A percentile compares a stretch with the other conserved stretches of the same genome.
phyloP scores from a whole-genome alignment of 2,797 vertebrate genomes.

The Parambassis ranga region DNA sequence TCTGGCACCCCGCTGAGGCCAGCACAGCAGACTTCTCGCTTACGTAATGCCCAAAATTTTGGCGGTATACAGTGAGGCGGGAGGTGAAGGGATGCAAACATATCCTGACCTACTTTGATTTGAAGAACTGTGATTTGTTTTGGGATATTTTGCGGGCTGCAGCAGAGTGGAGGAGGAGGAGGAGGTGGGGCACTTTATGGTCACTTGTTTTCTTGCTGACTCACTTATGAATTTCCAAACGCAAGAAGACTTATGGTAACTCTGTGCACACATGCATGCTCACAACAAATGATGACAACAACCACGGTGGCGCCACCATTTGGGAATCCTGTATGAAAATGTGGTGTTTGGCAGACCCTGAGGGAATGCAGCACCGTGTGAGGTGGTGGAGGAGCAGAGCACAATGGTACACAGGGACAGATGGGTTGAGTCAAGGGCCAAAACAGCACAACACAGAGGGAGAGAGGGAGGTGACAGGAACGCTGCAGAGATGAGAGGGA shows the following conservation, averaged over 20 bases:
- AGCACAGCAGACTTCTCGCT: conserved; percentile 65
- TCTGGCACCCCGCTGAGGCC: conserved; percentile 59
- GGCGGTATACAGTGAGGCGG: conserved; percentile 48
- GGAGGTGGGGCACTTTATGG: neutral
- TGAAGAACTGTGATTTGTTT: conserved; percentile 47
- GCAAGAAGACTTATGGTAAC: conserved; percentile 33
- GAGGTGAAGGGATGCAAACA: conserved; percentile 35
- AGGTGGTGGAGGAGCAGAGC: conserved; percentile 61
- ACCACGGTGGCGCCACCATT: neutral
- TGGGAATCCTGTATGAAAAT: conserved; percentile 39
- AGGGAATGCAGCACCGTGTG: conserved; percentile 65
- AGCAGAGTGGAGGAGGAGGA: neutral
- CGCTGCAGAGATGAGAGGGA: conserved; percentile 26
- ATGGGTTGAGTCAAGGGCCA: conserved; percentile 75
- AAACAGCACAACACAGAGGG: conserved; percentile 32
- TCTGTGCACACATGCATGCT: conserved; percentile 5
- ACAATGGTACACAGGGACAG: conserved; percentile 73
- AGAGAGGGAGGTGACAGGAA: conserved; percentile 33
- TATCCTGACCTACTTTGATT: conserved; percentile 69
- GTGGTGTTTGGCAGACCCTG: conserved; percentile 46
- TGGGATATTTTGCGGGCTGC: conserved; percentile 35
- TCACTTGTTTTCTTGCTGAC: neutral
- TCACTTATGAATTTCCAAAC: conserved; percentile 25
- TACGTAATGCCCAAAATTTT: conserved; percentile 75
- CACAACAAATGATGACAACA: neutral